Conservation (phyloP, 2,113 vertebrate genomes). For the Dinomys branickii region DNA sequence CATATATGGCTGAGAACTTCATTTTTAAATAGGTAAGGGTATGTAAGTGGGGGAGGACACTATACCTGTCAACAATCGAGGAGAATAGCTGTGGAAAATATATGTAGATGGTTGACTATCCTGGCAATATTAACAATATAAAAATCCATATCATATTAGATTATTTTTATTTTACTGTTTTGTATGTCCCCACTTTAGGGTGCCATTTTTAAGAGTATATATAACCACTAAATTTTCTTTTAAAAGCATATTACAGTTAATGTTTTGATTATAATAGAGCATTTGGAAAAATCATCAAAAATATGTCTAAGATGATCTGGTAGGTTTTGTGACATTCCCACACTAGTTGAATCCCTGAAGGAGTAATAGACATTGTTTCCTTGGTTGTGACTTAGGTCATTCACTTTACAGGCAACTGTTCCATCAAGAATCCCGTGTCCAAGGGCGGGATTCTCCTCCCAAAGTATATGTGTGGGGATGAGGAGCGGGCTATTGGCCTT, state of each 20-base stretch:
- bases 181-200: neutral
- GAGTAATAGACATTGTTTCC: neutral
- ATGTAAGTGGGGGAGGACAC: neutral
- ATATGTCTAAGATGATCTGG: neutral
- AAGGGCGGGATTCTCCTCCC: neutral
- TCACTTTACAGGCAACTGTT: neutral
- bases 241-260: neutral
- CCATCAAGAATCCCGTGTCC: neutral
- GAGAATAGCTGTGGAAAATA: neutral
- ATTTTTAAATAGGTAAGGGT: neutral
- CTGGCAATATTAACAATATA: neutral
- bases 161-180: conserved; percentile 39
- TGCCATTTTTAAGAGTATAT: neutral
- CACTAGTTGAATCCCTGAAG: neutral
- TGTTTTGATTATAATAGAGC: neutral
- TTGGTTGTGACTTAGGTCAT: neutral
- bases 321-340: neutral
- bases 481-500: neutral
- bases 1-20: neutral
- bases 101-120: neutral
- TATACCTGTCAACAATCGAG: neutral
- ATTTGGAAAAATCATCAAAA: neutral
- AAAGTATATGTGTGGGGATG: no score
- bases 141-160: neutral
- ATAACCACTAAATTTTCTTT: neutral